Evolutionary conservation across 2,888 invertebrate genomes (phyloP).

Genomic region (Aphrophora alni): DNA sequence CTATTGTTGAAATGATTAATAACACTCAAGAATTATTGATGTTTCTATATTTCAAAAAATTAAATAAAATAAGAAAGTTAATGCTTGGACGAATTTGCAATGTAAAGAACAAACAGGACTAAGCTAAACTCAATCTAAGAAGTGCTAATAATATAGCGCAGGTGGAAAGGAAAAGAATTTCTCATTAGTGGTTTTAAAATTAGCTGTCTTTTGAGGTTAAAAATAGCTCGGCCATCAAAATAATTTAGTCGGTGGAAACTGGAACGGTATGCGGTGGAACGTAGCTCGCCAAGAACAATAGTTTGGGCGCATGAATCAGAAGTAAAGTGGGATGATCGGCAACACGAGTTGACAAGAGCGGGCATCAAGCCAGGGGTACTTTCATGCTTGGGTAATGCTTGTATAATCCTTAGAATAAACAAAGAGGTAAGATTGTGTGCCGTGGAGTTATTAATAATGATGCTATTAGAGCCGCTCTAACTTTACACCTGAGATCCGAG

Average conservation of each 20-base stretch:
- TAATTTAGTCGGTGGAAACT: neutral
- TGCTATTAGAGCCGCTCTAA: no score
- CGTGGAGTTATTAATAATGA: no score
- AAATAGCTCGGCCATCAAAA: no score
- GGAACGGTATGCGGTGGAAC: slow-evolving; percentile 2
- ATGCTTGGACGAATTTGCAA: no score
- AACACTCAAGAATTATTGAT: no score
- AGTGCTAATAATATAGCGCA: neutral
- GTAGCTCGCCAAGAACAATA: neutral
- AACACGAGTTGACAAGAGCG: neutral
- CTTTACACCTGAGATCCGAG: no score
- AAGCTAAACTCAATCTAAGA: neutral
- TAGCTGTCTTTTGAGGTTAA: neutral
- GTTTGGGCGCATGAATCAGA: neutral
- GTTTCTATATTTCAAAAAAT: no score
- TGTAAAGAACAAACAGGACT: neutral
- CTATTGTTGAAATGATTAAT: no score
- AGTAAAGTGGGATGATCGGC: neutral
- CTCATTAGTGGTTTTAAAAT: neutral
- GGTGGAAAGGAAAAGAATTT: neutral
- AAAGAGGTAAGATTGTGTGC: no score
- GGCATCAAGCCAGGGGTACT: neutral
- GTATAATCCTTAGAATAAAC: no score
- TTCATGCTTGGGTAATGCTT: neutral
- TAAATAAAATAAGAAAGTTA: no score